A percentile compares a stretch with the other conserved stretches of the same genome.
Evolutionary conservation across 2,113 vertebrate genomes (phyloP).

Genomic region (Hydropotes inermis): DNA sequence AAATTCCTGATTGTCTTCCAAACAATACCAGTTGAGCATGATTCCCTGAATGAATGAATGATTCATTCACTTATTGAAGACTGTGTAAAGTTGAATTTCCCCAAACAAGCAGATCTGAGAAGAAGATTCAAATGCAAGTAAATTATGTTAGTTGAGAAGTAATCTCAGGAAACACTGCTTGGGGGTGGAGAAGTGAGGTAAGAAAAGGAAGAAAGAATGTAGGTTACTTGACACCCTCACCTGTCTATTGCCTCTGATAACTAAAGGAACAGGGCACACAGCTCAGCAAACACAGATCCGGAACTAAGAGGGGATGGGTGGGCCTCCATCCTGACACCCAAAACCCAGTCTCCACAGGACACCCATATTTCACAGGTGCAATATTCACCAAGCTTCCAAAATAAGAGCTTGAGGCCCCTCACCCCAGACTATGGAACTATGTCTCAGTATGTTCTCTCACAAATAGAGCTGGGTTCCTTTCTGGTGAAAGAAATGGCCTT

Average conservation of each 20-base stretch:
- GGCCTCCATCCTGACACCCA: neutral
- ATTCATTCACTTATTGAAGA: neutral
- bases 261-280: neutral
- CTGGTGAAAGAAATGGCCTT: neutral
- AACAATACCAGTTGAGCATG: neutral
- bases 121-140: neutral
- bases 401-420: neutral
- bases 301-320: neutral
- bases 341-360: neutral
- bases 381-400: neutral
- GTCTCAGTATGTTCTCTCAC: neutral
- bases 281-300: neutral
- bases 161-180: neutral
- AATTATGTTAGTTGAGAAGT: neutral
- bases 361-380: neutral
- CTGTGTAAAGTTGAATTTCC: neutral
- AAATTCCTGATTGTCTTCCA: neutral
- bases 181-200: neutral
- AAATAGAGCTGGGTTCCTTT: neutral
- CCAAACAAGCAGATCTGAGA: neutral
- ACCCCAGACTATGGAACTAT: neutral
- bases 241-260: neutral
- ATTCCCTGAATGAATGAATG: neutral
- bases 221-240: neutral
- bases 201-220: neutral